These are phyloP conservation scores for Phrynosoma blainvillii DNA, from an alignment of 2,113 vertebrate genomes.

Conservation along the genomic window DNA sequence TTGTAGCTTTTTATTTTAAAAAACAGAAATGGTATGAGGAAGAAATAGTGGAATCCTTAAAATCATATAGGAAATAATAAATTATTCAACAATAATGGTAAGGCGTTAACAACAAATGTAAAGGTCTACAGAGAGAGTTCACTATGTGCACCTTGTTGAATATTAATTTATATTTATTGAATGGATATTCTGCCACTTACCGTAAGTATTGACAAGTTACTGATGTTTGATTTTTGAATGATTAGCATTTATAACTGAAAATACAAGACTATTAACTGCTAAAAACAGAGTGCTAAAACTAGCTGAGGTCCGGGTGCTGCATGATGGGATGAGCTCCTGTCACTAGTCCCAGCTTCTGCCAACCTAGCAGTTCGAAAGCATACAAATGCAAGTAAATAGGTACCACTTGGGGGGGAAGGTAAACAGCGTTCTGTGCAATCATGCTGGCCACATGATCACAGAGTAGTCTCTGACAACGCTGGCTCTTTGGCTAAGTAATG, in stretches of 20 bases:
- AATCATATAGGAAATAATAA: neutral
- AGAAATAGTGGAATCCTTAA: neutral
- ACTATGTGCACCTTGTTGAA: neutral
- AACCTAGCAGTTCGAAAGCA: no score
- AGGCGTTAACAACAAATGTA: neutral
- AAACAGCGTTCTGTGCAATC: no score
- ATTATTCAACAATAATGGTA: neutral
- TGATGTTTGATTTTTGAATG: no score
- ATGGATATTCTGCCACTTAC: neutral
- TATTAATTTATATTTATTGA: neutral
- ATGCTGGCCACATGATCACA: no score
- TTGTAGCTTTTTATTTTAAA: neutral
- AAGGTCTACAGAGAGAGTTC: neutral
- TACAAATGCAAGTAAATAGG: no score
- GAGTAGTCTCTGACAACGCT: no score
- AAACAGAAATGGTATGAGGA: neutral
- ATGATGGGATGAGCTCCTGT: no score
- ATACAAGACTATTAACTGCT: neutral
- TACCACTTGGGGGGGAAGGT: no score
- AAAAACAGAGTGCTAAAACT: neutral
- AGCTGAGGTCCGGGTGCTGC: no score
- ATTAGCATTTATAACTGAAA: neutral
- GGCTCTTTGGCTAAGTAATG: no score
- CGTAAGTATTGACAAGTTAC: neutral
- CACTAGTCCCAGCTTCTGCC: no score